phyloP scores from a whole-genome alignment of 2,797 vertebrate genomes.

The Borostomias antarcticus region DNA sequence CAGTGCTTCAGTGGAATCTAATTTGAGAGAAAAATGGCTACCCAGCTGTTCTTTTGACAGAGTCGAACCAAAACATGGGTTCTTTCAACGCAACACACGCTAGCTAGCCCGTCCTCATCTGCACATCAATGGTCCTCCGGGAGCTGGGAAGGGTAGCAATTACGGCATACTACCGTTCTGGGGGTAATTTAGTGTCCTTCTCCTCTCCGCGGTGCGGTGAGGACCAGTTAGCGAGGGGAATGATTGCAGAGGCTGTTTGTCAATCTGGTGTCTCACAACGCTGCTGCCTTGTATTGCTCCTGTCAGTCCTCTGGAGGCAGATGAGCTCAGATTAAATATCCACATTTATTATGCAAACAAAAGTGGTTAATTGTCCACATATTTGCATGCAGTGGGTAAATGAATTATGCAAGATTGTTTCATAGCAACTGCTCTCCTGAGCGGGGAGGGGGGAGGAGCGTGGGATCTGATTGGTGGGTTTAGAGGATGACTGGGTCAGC shows the following conservation, averaged over 20 bases:
- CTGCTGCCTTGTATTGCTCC: constrained; percentile 48
- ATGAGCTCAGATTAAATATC: constrained; percentile 60
- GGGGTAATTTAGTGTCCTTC: constrained; percentile 63
- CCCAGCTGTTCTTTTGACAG: constrained; percentile 85
- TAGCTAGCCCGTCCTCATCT: constrained; percentile 80
- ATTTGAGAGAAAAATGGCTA: constrained; percentile 85
- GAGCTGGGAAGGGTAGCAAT: constrained; percentile 64
- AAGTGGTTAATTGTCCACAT: constrained; percentile 84
- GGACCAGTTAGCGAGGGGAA: constrained; percentile 60
- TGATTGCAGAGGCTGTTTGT: constrained; percentile 50
- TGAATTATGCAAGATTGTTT: constrained; percentile 75
- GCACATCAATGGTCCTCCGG: constrained; percentile 79
- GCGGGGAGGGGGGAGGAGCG: constrained; percentile 27
- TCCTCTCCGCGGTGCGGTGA: constrained; percentile 40
- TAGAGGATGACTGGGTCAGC: background rate
- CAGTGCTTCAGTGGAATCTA: constrained; percentile 81
- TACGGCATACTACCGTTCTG: constrained; percentile 60
- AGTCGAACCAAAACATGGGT: constrained; percentile 81
- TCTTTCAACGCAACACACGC: constrained; percentile 77
- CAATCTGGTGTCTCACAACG: constrained; percentile 41
- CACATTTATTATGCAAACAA: constrained; percentile 82
- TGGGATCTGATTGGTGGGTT: constrained; percentile 33
- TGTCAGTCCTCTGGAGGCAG: constrained; percentile 41
- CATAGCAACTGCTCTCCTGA: constrained; percentile 71
- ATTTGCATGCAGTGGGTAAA: constrained; percentile 81